Evolutionary conservation across 2,888 invertebrate species (phyloP).

Genomic region (Drosophila birchii): DNA sequence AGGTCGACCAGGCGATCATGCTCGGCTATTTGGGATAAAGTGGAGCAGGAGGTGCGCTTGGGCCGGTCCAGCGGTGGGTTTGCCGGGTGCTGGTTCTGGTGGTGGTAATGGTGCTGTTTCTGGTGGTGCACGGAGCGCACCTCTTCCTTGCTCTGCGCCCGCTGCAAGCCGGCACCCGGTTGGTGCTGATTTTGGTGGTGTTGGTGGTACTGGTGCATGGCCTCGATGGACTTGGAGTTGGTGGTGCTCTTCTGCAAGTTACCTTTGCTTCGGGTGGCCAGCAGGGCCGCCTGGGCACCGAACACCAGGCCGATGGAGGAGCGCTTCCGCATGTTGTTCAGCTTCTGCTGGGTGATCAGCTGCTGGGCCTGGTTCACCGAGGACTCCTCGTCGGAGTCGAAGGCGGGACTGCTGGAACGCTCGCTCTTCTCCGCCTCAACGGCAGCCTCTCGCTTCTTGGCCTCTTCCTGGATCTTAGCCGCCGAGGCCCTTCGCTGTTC

Average conservation of each 20-base stretch:
- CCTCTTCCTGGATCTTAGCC: constrained; percentile 66
- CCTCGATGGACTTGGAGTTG: constrained; percentile 82
- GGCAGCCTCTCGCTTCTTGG: constrained; percentile 74
- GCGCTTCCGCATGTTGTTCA: constrained; percentile 82
- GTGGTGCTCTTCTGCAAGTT: constrained; percentile 76
- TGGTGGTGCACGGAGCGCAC: constrained; percentile 85
- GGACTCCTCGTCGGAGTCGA: constrained; percentile 97
- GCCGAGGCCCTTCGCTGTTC: constrained; percentile 79
- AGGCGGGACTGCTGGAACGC: constrained; percentile 95
- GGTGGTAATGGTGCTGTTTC: constrained; percentile 84
- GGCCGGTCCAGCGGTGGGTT: constrained; percentile 86
- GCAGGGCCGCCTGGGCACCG: constrained; percentile 83
- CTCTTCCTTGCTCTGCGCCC: constrained; percentile 83
- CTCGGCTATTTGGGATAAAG: constrained; percentile 81
- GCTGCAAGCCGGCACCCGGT: constrained; percentile 56
- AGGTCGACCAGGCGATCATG: constrained; percentile 74
- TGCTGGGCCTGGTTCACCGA: constrained; percentile 86
- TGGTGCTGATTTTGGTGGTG: constrained; percentile 37
- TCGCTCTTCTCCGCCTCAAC: constrained; percentile 89
- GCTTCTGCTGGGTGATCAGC: constrained; percentile 79
- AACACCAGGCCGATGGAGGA: constrained; percentile 85
- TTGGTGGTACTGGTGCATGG: constrained; percentile 69
- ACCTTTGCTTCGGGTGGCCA: constrained; percentile 84
- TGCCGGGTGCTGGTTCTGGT: constrained; percentile 60
- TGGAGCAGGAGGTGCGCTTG: constrained; percentile 85